These are phyloP conservation scores for Crotalus viridis DNA, from an alignment of 2,113 vertebrate genomes.

Conservation along the genomic window DNA sequence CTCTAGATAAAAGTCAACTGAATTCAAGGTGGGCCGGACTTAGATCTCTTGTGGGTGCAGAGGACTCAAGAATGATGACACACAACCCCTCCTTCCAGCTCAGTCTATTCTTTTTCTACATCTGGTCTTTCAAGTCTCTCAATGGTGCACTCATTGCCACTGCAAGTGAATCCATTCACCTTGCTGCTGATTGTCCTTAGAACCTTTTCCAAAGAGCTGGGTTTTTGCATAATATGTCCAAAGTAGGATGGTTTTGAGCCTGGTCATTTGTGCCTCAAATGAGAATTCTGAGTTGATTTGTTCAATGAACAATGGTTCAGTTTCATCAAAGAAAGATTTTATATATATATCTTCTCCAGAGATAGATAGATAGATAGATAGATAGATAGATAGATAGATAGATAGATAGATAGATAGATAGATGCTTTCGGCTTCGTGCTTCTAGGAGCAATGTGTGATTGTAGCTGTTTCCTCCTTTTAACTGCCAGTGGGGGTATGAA, in stretches of 20 bases:
- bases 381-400: too few species aligned
- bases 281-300: background rate
- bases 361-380: too few species aligned
- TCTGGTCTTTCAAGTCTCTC: background rate
- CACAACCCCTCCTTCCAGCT: background rate
- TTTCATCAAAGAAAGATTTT: background rate
- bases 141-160: background rate
- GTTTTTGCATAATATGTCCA: background rate
- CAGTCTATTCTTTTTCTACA: background rate
- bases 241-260: background rate
- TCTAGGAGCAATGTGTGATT: too few species aligned
- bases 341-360: too few species aligned
- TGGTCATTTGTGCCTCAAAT: background rate
- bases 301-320: background rate
- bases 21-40: background rate
- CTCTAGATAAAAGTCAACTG: background rate
- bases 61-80: background rate
- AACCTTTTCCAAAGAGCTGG: background rate
- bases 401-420: too few species aligned
- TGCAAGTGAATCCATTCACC: background rate
- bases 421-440: too few species aligned
- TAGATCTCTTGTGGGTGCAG: background rate
- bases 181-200: background rate
- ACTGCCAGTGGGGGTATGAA: too few species aligned
- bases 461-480: too few species aligned